Evolutionary conservation across 2,797 vertebrate species (phyloP).

Genomic region (Fistularia tabacaria): DNA sequence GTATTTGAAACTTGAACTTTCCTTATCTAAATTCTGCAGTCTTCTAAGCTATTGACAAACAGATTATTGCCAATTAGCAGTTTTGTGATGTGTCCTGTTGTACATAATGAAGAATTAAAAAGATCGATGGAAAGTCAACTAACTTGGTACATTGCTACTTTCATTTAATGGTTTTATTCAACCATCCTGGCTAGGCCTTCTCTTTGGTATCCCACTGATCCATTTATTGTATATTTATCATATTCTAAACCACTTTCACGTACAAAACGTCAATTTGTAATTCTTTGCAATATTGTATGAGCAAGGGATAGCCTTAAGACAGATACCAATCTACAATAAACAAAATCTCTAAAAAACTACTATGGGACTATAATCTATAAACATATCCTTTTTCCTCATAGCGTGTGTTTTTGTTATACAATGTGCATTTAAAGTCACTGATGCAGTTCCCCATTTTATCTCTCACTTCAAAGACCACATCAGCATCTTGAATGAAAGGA

Average conservation of each 20-base stretch:
- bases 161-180: conserved; percentile 55
- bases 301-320: not conserved
- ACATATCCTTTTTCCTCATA: conserved; percentile 41
- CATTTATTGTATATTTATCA: not conserved
- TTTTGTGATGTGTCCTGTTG: conserved; percentile 80
- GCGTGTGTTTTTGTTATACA: conserved; percentile 26
- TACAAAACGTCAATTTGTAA: too few relatives aligned
- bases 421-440: conserved; percentile 12
- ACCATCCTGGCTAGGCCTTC: conserved; percentile 24
- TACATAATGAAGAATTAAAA: conserved; percentile 80
- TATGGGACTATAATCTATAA: conserved; percentile 34
- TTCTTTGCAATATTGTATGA: too few relatives aligned
- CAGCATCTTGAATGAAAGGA: conserved; percentile 14
- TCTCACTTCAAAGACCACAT: conserved; percentile 20
- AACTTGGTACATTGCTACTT: conserved; percentile 63
- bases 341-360: conserved; percentile 43
- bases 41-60: conserved; percentile 81
- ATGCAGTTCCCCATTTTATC: conserved; percentile 2
- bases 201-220: too few relatives aligned
- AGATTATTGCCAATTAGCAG: conserved; percentile 87
- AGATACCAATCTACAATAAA: not conserved
- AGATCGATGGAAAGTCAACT: conserved; percentile 77
- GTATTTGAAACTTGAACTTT: conserved; percentile 78
- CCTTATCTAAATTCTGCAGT: conserved; percentile 83
- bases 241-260: too few relatives aligned